Base-by-base conservation (phyloP, 2,888 invertebrate species). In the Abrostola triplasia region DNA sequence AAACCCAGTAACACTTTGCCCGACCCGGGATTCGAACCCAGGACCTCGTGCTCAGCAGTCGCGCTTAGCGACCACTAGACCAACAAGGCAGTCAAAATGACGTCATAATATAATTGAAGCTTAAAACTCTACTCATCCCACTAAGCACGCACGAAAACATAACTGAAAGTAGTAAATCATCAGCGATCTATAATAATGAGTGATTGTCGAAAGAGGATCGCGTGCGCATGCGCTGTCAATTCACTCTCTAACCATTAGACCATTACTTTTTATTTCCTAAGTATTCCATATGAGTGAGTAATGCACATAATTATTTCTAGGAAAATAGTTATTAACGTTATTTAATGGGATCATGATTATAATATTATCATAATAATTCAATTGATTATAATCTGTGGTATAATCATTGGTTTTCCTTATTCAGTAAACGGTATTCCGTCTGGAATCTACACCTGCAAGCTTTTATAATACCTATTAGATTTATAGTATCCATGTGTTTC, bases 181-280 rank as follows among this genome's bases (percentile, higher is more conserved):
- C 7, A 10, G 35, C 54, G 38, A 36, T 64, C 64, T 56, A 64
- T 72, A 75, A 44, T 68, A 64, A 73, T 76, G 62, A 76, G 48
- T 65, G 62, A 73, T 67, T 60, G 70, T 68, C 54, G 49, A 65
- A 61, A 50, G 67, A 76, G 61, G 51, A 73, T 77, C 67, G 80
- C 77, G 77, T 80, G 78, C 57, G 4, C 5, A 9, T 24, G 9
- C 24, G 58, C 58, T 48, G 61, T 59, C 73, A 76, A 69, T 77
- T 77, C 77, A 79, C 80, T 77, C 73, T 79, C 77, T 68, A 74
- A 49, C 72, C 66, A 74, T 80, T 80, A 70, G 77, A 70, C 35
- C 78, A 71, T 74, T 72, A 69, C 71, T 80, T 62, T 76, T 59
- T 71, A 70, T 74, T 80, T 77, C 78, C 74, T 74, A 69, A 65